phyloP scores from a whole-genome alignment of 2,113 vertebrate species.

The Sminthopsis crassicaudata region DNA sequence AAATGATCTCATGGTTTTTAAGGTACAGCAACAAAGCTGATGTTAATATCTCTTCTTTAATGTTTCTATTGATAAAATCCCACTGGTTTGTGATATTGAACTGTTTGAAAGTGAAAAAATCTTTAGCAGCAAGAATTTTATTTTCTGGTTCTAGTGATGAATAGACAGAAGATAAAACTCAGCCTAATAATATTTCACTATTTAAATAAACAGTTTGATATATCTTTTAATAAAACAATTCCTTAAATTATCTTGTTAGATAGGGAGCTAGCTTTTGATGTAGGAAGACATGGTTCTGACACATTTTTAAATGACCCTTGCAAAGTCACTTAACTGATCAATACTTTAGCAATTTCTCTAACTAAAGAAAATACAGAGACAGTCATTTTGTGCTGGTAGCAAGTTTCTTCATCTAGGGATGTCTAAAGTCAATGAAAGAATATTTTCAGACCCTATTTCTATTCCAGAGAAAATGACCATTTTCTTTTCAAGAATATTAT shows the following conservation, averaged over 20 bases:
- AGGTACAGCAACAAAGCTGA: too few species aligned
- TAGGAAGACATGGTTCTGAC: background rate
- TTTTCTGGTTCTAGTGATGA: background rate
- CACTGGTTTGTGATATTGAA: background rate
- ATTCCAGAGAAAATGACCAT: background rate
- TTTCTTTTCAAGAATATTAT: slow-evolving; percentile 7
- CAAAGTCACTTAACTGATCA: background rate
- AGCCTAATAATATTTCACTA: background rate
- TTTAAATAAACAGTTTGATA: slow-evolving; percentile 20
- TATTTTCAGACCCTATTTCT: background rate
- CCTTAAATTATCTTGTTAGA: background rate
- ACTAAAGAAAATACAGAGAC: background rate
- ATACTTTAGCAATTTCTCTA: background rate
- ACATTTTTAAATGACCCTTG: background rate
- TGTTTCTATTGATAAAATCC: background rate
- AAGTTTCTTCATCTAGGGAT: background rate
- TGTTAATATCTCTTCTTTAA: background rate
- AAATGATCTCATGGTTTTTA: background rate
- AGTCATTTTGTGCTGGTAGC: background rate
- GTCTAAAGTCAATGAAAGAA: background rate
- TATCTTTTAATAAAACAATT: background rate
- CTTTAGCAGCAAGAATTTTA: background rate
- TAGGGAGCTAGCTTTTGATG: background rate
- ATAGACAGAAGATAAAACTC: background rate
- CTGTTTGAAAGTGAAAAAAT: background rate